Evolutionary conservation across 2,888 invertebrate species (phyloP), one percentile per base, ranked within the genome.

Genomic region (Caenorhabditis japonica): DNA sequence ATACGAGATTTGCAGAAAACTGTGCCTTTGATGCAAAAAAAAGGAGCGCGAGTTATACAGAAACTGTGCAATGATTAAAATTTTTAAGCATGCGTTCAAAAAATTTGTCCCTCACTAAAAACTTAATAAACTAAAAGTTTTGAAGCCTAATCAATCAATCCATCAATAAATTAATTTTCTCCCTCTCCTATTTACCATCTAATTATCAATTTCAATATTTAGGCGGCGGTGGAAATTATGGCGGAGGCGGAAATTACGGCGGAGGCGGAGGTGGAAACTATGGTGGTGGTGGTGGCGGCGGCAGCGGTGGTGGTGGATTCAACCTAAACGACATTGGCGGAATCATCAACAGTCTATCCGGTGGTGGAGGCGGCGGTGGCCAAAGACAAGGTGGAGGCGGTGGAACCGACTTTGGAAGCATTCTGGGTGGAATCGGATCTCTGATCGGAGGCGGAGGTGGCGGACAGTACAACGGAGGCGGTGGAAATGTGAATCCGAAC

Each of bases 371-470:
- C 4, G 58, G 61, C 4, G 60, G 69, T 13, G 74, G 75, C 3
- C 69, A 64, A 39, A 59, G 71, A 15, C 79, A 80, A 51, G 78
- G 79, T 21, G 66, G 70, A 33, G 59, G 70, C 17, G 75, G 76
- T 10, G 76, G 79, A 15, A 34, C 77, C 21, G 75, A 72, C 39
- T 71, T 79, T 52, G 81, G 81, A 19, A 68, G 59, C 43, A 73
- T 82, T 33, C 74, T 86, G 25, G 82, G 83, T 15, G 83, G 85
- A 21, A 77, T 86, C 47, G 83, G 83, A 30, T 80, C 81, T 7
- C 74, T 87, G n/a, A 80, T 86, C 39, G 85, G 85, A 17, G 83
- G 82, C 10, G 79, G 81, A 8, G 75, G 77, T n/a, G 77, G 74
- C 25, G 84, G 83, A 7, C 78, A 81, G 46, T 84, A 80, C 51